A percentile compares a stretch with the other conserved stretches of the same genome.
phyloP scores from a whole-genome alignment of 2,797 vertebrate species.

The Peromyscus aztecus region DNA sequence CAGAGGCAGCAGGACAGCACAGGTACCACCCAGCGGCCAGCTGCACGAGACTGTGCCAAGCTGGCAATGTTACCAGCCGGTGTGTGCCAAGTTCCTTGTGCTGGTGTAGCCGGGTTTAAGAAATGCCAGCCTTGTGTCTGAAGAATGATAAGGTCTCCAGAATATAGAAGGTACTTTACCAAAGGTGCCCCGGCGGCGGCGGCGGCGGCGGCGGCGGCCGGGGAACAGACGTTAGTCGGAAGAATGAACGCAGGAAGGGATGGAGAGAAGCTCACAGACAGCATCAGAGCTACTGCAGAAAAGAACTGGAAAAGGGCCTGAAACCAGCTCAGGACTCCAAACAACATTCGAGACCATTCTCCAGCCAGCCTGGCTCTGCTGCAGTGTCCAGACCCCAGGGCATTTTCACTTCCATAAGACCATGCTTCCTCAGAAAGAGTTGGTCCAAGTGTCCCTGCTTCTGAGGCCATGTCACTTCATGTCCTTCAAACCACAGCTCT shows the following conservation, averaged over 20 bases:
- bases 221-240: not conserved
- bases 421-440: not conserved
- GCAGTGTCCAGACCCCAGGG: not conserved
- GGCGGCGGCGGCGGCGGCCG: no score
- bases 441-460: not conserved
- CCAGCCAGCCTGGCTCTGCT: fast-evolving
- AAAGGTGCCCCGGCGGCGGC: fast-evolving
- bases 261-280: not conserved
- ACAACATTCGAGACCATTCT: not conserved
- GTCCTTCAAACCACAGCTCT: not conserved
- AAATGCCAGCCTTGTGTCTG: constrained; percentile 1
- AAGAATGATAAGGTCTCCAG: not conserved
- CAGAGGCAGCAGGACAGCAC: not conserved
- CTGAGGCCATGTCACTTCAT: not conserved
- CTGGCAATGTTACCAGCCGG: no score
- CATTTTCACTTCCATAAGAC: not conserved
- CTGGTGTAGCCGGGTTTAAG: not conserved
- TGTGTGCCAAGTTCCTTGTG: not conserved
- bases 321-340: not conserved
- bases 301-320: not conserved
- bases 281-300: not conserved
- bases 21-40: not conserved
- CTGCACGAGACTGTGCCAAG: not conserved
- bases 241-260: not conserved
- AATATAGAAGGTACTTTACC: not conserved